Evolutionary conservation across 2,888 invertebrate species (phyloP).

Genomic region (Lasioglossum calceatum): DNA sequence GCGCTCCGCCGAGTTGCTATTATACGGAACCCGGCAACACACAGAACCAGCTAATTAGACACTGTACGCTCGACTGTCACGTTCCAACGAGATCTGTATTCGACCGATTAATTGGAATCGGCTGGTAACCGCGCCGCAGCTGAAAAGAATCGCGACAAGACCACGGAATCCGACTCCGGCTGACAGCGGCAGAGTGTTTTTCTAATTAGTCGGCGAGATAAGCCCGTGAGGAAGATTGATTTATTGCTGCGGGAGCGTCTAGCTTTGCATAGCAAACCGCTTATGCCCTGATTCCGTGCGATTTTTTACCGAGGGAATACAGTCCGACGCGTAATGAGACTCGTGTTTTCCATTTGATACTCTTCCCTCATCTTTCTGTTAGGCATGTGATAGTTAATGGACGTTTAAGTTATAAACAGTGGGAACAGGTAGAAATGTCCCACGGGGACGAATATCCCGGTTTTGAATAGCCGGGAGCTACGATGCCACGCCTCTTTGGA

Average conservation of each 20-base stretch:
- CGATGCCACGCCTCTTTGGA: not conserved
- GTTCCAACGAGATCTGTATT: slow-evolving; percentile 16
- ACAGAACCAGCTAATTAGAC: slow-evolving; percentile 61
- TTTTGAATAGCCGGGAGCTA: not conserved
- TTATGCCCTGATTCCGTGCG: not conserved
- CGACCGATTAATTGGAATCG: slow-evolving; percentile 45
- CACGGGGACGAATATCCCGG: not conserved
- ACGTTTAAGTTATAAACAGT: not conserved
- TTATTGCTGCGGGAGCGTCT: slow-evolving; percentile 11
- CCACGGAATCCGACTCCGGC: not conserved
- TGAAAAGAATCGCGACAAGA: slow-evolving; percentile 25
- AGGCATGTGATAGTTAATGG: not conserved
- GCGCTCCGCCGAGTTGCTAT: slow-evolving; percentile 32
- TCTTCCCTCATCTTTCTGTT: not conserved
- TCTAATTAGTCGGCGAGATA: slow-evolving; percentile 9
- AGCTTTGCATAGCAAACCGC: not conserved
- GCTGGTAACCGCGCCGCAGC: slow-evolving; percentile 2
- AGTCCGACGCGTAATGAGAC: not conserved
- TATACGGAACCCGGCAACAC: slow-evolving; percentile 53
- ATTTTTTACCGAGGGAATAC: not conserved
- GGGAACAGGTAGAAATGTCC: not conserved
- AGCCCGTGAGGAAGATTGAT: not conserved
- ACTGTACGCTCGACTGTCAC: slow-evolving; percentile 33
- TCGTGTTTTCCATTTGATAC: not conserved
- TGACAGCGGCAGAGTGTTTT: not conserved